Percentiles rank a stretch among this genome's conserved stretches.
phyloP scores from a whole-genome alignment of 2,888 invertebrate genomes.

The Trichogramma dendrolimi region DNA sequence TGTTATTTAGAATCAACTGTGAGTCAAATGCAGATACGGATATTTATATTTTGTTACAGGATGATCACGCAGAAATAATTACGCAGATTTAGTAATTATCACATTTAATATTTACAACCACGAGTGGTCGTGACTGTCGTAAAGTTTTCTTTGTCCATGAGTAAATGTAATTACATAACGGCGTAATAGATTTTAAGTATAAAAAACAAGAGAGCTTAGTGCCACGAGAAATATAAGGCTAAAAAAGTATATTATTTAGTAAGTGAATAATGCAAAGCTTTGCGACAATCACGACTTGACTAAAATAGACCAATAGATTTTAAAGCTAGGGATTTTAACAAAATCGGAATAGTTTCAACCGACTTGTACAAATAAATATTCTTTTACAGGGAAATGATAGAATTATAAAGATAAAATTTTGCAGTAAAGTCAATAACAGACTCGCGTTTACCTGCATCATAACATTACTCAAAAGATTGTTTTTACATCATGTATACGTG shows the following conservation, averaged over 20 bases:
- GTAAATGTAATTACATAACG: neutral
- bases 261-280: constrained; percentile 26
- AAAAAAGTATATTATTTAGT: neutral
- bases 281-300: constrained; percentile 41
- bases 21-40: constrained; percentile 46
- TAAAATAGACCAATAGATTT: constrained; percentile 51
- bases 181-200: neutral
- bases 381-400: constrained; percentile 48
- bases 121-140: neutral
- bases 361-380: constrained; percentile 52
- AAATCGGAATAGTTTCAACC: constrained; percentile 51
- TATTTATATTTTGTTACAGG: constrained; percentile 54
- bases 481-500: constrained; percentile 24
- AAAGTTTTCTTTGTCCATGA: constrained; percentile 14
- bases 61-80: constrained; percentile 40
- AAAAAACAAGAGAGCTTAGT: constrained; percentile 24
- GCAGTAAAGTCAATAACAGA: constrained; percentile 30
- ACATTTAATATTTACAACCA: neutral
- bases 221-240: constrained; percentile 14
- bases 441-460: constrained; percentile 33
- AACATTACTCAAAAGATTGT: constrained; percentile 38
- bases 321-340: constrained; percentile 51
- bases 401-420: constrained; percentile 26
- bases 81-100: constrained; percentile 42
- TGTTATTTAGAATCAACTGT: constrained; percentile 46